phyloP scores from a whole-genome alignment of 2,797 vertebrate species.

The Acipenser oxyrinchus region DNA sequence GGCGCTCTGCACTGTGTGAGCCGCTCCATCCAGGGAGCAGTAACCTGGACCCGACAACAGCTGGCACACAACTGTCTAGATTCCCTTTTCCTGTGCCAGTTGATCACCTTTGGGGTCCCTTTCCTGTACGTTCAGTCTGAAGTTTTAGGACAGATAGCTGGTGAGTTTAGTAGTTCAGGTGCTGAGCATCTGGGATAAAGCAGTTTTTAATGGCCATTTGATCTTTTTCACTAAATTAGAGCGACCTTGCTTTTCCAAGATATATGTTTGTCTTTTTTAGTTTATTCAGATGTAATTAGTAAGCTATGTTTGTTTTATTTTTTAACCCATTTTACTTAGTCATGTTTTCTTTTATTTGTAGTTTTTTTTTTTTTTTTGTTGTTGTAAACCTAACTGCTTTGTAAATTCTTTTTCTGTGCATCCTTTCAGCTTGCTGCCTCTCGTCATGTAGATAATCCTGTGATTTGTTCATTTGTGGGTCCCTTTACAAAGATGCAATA shows the following conservation, averaged over 20 bases:
- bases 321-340: constrained; percentile 33
- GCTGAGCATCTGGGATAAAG: constrained; percentile 33
- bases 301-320: constrained; percentile 53
- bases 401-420: constrained; percentile 3
- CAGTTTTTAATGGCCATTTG: constrained; percentile 30
- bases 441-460: constrained; percentile 9
- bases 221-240: constrained; percentile 33
- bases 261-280: constrained; percentile 47
- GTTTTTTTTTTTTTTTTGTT: constrained; percentile 47
- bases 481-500: constrained; percentile 34
- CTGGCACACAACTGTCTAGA: constrained; percentile 79
- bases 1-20: constrained; percentile 61
- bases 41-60: constrained; percentile 79
- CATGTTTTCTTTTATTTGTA: constrained; percentile 52
- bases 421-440: constrained; percentile 13
- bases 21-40: constrained; percentile 56
- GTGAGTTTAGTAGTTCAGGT: constrained; percentile 54
- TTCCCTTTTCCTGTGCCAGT: constrained; percentile 81
- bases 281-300: constrained; percentile 40
- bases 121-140: constrained; percentile 69
- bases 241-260: constrained; percentile 37
- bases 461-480: constrained; percentile 25
- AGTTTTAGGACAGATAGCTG: constrained; percentile 59
- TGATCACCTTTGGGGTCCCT: constrained; percentile 62
- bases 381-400: constrained; percentile 12